Evolutionary conservation across 2,888 invertebrate genomes (phyloP).

Genomic region (Malthinus seriepunctatus): DNA sequence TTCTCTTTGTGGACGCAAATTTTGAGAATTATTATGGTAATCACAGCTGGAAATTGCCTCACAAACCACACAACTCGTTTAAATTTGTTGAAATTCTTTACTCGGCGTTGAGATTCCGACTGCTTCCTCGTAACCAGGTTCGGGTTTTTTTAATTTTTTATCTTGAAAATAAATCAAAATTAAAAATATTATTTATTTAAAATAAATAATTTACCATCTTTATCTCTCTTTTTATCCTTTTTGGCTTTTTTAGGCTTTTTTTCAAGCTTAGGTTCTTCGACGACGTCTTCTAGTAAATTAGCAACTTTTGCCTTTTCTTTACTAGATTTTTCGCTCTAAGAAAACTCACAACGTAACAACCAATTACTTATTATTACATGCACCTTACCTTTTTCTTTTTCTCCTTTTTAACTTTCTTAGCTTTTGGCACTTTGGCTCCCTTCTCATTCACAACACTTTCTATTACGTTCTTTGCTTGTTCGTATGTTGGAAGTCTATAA

Average conservation of each 20-base stretch:
- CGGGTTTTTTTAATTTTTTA: constrained; percentile 61
- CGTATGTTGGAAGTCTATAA: constrained; percentile 22
- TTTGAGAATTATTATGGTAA: constrained; percentile 12
- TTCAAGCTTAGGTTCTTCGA: constrained; percentile 13
- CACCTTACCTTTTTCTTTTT: constrained; percentile 51
- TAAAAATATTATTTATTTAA: constrained; percentile 42
- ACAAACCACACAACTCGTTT: background rate
- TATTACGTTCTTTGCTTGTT: constrained; percentile 37
- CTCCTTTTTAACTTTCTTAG: constrained; percentile 52
- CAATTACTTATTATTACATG: constrained; percentile 53
- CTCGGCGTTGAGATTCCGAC: constrained; percentile 90
- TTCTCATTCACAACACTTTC: constrained; percentile 38
- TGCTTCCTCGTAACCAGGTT: constrained; percentile 86
- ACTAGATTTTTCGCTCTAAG: constrained; percentile 15
- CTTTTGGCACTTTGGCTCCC: constrained; percentile 34
- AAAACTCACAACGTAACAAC: background rate
- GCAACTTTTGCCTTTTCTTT: constrained; percentile 6
- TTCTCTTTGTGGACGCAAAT: constrained; percentile 7
- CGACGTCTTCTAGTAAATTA: constrained; percentile 9
- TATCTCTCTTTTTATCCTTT: constrained; percentile 49
- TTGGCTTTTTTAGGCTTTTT: constrained; percentile 40
- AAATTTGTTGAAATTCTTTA: constrained; percentile 68
- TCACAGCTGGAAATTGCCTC: constrained; percentile 23
- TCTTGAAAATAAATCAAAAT: constrained; percentile 38
- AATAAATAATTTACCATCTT: constrained; percentile 46